phyloP scores from a whole-genome alignment of 2,888 invertebrate species.

The Dolichopus griseipennis region DNA sequence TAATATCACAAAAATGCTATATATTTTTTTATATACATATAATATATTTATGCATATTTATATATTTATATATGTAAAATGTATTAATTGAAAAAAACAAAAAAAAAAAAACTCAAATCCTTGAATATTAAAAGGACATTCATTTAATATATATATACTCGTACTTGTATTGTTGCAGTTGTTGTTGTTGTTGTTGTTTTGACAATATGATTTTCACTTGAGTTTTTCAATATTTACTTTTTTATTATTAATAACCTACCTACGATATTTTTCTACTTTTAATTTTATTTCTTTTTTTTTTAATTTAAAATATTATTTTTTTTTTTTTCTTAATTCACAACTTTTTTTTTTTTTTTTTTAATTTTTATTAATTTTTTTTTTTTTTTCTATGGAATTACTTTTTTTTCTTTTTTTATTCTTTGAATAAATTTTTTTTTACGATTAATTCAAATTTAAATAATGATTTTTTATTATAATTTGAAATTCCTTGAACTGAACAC shows the following conservation, averaged over 20 bases:
- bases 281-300: not conserved
- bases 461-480: not conserved
- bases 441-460: not conserved
- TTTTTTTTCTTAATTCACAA: not conserved
- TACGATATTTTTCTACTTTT: not conserved
- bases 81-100: too few species aligned
- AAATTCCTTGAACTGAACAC: conserved; percentile 6
- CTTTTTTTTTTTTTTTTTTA: not conserved
- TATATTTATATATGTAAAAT: too few species aligned
- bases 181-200: not conserved
- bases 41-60: not conserved
- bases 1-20: not conserved
- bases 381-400: not conserved
- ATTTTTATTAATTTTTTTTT: too few species aligned
- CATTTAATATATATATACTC: too few species aligned
- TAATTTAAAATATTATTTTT: not conserved
- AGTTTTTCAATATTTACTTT: not conserved
- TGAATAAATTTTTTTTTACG: not conserved
- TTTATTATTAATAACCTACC: not conserved
- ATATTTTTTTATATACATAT: not conserved
- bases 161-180: too few species aligned
- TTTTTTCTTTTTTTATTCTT: not conserved
- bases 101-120: too few species aligned
- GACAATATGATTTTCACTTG: too few species aligned
- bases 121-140: too few species aligned